A percentile compares a stretch with the other conserved stretches of the same genome.
phyloP scores from a whole-genome alignment of 2,797 vertebrate genomes.

The Toxotes lorentzi region DNA sequence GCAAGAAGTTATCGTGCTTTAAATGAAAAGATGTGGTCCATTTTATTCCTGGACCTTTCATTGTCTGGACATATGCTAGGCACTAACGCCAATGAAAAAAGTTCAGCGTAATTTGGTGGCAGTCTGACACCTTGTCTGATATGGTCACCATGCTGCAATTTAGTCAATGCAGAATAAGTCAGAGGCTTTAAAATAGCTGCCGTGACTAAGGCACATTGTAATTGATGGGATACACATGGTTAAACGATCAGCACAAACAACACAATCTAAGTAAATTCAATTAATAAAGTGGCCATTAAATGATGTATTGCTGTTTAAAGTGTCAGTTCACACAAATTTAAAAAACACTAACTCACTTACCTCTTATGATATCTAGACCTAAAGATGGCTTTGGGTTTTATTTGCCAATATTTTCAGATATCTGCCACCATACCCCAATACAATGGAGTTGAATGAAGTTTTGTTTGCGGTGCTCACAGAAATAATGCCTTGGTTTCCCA shows the following conservation, averaged over 20 bases:
- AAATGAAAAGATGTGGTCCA: conserved; percentile 46
- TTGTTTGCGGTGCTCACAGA: not conserved
- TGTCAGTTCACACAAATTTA: not conserved
- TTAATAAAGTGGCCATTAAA: not conserved
- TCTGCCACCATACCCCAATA: not conserved
- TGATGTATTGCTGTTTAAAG: not conserved
- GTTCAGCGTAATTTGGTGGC: conserved; percentile 17
- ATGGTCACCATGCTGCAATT: conserved; percentile 2
- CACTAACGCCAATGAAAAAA: conserved; percentile 21
- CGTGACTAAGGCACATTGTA: not conserved
- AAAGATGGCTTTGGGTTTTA: not conserved
- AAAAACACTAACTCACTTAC: too few species aligned
- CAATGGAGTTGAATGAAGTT: not conserved
- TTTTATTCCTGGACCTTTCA: conserved; percentile 36
- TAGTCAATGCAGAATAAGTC: not conserved
- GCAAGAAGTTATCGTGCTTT: conserved; percentile 33
- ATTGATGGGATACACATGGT: not conserved
- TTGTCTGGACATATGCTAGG: conserved; percentile 44
- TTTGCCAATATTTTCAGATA: not conserved
- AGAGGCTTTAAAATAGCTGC: conserved; percentile 17
- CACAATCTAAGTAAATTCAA: not conserved
- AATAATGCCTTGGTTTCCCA: not conserved
- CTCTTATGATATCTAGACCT: too few species aligned
- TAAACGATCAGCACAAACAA: not conserved
- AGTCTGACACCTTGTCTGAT: conserved; percentile 34